Percentiles rank a stretch among this genome's conserved stretches.
These are phyloP conservation scores for Phrynocephalus vlangalii DNA, from an alignment of 2,797 vertebrate species.

Conservation along the genomic window DNA sequence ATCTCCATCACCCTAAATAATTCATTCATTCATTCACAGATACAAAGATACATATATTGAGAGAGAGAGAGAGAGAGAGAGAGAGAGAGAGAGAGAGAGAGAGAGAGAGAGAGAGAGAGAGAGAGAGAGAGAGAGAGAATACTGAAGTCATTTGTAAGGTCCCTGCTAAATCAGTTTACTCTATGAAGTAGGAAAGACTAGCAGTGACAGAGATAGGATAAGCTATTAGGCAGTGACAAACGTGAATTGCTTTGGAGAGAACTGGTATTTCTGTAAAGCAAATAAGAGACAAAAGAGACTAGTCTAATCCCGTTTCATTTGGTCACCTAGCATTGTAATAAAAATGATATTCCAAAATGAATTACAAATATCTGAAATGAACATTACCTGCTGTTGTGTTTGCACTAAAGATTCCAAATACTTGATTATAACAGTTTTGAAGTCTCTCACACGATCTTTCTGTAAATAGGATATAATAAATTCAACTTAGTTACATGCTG, in stretches of 20 bases:
- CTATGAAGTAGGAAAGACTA: background rate
- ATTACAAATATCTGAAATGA: slow-evolving; percentile 30
- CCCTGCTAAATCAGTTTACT: background rate
- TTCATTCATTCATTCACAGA: too few relatives aligned
- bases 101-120: too few relatives aligned
- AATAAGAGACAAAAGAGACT: too few relatives aligned
- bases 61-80: too few relatives aligned
- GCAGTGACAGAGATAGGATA: background rate
- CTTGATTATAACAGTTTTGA: slow-evolving; percentile 94
- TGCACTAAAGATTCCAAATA: slow-evolving; percentile 97
- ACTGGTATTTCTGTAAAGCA: background rate
- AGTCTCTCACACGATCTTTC: slow-evolving; percentile 97
- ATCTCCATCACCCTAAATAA: too few relatives aligned
- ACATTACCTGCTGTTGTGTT: slow-evolving; percentile 95
- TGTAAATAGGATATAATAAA: slow-evolving; percentile 72
- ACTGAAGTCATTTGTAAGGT: background rate
- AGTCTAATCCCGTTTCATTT: background rate
- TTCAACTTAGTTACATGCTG: background rate
- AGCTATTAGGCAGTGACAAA: background rate
- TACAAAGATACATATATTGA: too few relatives aligned
- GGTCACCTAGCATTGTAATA: background rate
- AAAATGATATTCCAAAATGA: background rate
- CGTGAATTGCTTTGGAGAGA: background rate
- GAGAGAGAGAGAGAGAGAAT: too few relatives aligned
- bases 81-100: too few relatives aligned